A percentile compares a stretch with the other conserved stretches of the same genome.
Evolutionary conservation across 2,113 vertebrate genomes (phyloP).

Genomic region (Pampusana beccarii): DNA sequence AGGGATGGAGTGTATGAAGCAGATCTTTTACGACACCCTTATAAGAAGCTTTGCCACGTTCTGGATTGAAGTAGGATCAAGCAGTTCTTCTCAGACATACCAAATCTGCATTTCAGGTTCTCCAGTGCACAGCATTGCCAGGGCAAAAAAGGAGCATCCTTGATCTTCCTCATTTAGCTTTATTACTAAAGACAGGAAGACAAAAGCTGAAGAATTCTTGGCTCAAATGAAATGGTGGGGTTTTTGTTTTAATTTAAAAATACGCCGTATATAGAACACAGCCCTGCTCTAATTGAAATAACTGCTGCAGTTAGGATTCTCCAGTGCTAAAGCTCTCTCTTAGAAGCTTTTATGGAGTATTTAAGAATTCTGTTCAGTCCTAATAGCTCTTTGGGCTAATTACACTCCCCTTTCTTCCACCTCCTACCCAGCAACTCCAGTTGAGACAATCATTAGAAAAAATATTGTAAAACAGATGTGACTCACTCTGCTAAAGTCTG

Average conservation of each 20-base stretch:
- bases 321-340: neutral
- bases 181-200: neutral
- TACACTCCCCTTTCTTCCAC: neutral
- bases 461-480: neutral
- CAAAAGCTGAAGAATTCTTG: neutral
- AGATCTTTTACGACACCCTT: fast-evolving
- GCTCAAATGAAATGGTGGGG: neutral
- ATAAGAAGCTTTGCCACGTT: too few relatives aligned
- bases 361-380: neutral
- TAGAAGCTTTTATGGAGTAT: neutral
- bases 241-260: neutral
- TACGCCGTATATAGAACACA: neutral
- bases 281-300: neutral
- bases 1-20: fast-evolving
- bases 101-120: neutral
- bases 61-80: neutral
- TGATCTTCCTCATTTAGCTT: neutral
- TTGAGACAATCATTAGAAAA: neutral
- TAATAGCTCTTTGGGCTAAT: neutral
- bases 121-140: neutral
- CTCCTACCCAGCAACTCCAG: neutral
- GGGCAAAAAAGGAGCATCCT: neutral
- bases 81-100: neutral
- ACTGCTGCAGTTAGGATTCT: neutral
- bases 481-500: neutral